Evolutionary conservation across 2,797 vertebrate genomes (phyloP).

Genomic region (Peromyscus attwateri): DNA sequence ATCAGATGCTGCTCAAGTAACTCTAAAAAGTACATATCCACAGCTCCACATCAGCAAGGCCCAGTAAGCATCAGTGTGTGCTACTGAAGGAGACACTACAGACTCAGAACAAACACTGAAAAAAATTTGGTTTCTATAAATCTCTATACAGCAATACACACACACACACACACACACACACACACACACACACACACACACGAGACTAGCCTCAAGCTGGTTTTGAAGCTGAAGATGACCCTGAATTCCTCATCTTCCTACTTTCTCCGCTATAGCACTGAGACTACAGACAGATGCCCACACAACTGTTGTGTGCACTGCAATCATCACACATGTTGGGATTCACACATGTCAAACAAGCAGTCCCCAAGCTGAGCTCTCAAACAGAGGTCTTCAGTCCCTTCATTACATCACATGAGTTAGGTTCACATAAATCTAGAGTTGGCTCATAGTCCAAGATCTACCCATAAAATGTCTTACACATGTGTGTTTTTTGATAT

Average conservation of each 20-base stretch:
- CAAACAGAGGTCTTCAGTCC: not conserved
- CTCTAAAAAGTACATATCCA: not conserved
- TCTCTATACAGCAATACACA: not conserved
- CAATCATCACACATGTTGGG: not conserved
- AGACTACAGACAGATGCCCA: not conserved
- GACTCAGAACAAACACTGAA: not conserved
- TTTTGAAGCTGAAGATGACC: not conserved
- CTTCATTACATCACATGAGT: not conserved
- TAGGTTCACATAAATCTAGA: not conserved
- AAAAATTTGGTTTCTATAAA: not conserved
- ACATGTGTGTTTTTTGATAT: not conserved
- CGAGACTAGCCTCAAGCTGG: not conserved
- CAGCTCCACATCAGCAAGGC: not conserved
- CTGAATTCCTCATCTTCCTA: not conserved
- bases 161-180: too few relatives aligned
- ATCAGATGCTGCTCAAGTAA: not conserved
- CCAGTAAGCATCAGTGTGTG: not conserved
- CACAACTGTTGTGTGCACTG: not conserved
- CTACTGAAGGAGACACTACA: not conserved
- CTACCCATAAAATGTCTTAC: not conserved
- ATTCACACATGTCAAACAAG: not conserved
- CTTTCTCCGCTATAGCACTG: not conserved
- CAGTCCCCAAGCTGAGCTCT: not conserved
- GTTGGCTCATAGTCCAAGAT: not conserved
- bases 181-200: too few relatives aligned